phyloP scores from a whole-genome alignment of 2,888 invertebrate genomes.

The Dasypogon diadema region DNA sequence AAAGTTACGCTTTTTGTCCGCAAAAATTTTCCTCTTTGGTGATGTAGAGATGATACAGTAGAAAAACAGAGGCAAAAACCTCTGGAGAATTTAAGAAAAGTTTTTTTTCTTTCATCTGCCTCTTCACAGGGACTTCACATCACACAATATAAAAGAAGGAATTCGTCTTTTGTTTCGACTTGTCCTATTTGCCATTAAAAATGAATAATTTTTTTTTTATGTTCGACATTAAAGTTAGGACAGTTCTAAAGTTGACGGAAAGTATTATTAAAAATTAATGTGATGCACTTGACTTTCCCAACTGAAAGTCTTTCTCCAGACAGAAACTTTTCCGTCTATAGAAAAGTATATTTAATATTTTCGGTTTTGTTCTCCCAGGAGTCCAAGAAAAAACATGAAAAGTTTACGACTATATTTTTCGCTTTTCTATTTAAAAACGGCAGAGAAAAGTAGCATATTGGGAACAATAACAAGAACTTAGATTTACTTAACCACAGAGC shows the following conservation, averaged over 20 bases:
- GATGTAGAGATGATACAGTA: conserved; percentile 20
- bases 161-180: conserved; percentile 17
- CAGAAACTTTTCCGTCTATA: no score
- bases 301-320: conserved; percentile 1
- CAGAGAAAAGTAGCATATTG: no score
- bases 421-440: no score
- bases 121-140: not conserved
- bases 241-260: conserved; percentile 6
- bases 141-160: not conserved
- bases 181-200: conserved; percentile 12
- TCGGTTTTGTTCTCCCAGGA: no score
- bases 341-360: no score
- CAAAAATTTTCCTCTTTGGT: conserved; percentile 35
- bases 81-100: conserved; percentile 7
- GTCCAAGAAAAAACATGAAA: no score
- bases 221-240: not conserved
- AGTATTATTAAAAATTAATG: conserved; percentile 32
- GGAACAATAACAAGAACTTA: no score
- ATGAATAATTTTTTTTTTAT: not conserved
- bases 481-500: no score
- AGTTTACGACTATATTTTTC: no score
- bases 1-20: conserved; percentile 44
- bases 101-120: not conserved
- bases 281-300: conserved; percentile 12
- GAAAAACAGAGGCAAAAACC: conserved; percentile 18